Base-by-base conservation (phyloP, 37 sponge, comb jelly and placozoan species). In the Diacarnus erythraeanus region DNA sequence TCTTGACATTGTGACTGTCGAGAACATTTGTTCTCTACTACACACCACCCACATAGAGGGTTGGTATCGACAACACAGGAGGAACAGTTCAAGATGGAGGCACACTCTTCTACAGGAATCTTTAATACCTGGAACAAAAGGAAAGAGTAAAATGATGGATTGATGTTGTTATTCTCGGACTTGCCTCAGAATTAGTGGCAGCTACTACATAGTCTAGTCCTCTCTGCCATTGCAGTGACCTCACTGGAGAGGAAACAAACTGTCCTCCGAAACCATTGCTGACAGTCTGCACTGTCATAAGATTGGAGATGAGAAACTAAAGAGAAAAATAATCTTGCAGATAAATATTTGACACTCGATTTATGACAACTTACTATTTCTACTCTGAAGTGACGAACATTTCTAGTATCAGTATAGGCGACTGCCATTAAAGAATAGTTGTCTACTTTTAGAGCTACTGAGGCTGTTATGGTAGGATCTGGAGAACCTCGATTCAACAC, bases 11-110 rank as follows among this genome's bases (percentile, higher is more conserved):
- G 70, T 42, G 84, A 74, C 65, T 59, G 76, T 47, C 89, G 74
- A 65, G 86, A 88, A 71, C 95, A 95, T 84, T 88, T 88, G 76
- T 88, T 82, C 84, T 91, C 93, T 54, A 91, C 76, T 34, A 72
- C 70, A 82, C 95, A 95, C 95, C 95, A 95, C 29, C 95, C 95
- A 85, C 95, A 95, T 63, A 95, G 79, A 38, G 88, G 93, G 73
- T 88, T 84, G 38, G 5, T 21, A 56, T 67, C 41, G 42, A 9
- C 77, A 27, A 71, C 44, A 64, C 91, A 90, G 38, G 68, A 57
- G 42, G 39, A 51, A 47, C 91, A 90, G 69, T 80, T 59, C 2
- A 69, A 74, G 44, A 59, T 56, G 42, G 57, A 75, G 40, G 91
- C 78, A 72, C 91, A 90, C 57, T 72, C 66, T 63, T 85, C 91